Base-by-base conservation (phyloP, 1,140 invertebrate genomes). In the Drosophila grimshawi region DNA sequence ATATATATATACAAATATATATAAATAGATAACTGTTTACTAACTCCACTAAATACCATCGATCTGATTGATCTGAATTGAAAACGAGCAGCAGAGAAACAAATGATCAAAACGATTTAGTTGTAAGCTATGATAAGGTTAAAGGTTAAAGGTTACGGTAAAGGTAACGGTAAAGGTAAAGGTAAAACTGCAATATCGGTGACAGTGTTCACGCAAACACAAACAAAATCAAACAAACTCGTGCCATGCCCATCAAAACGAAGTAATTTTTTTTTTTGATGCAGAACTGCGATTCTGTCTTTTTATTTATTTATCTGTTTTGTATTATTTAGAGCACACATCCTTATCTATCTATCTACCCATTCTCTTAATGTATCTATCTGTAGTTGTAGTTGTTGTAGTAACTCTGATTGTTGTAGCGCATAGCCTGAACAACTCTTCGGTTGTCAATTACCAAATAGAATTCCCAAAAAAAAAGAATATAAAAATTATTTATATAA, bases 371-470 rank as follows among this genome's bases (percentile, higher is more conserved):
- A 46, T 48, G 72, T 76, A 83, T 19, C 19, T 19, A 19, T 19
- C 19, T 19, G 19, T 19, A 19, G 19, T 19, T 19, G 19, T 19
- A 19, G 19, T 19, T 19, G 76, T 51, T 85, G 46, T 83, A 85
- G 80, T 85, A 76, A 76, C 55, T 78, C 78, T 70, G 77, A 19
- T 83, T 85, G 77, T 85, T 64, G 72, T 83, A 83, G 76, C 55
- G 78, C 74, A 6, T 67, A 73, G 80, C 41, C 37, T 33, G 33
- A 55, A 57, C 52, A 57, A 63, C 57, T 45, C 19, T 33, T 19
- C 19, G 5, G 61, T 53, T 65, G 51, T 46, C 8, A 37, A 61
- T 41, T 68, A 41, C 55, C 43, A 55, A 56, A 49, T 5, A 29
- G n/a, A 65, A 64, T 43, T 43, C 30, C 35, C 29, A n/a, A 63